These are phyloP conservation scores for Pachyseris speciosa DNA, from an alignment of 64 coral and sea anemone genomes.

Conservation along the genomic window DNA sequence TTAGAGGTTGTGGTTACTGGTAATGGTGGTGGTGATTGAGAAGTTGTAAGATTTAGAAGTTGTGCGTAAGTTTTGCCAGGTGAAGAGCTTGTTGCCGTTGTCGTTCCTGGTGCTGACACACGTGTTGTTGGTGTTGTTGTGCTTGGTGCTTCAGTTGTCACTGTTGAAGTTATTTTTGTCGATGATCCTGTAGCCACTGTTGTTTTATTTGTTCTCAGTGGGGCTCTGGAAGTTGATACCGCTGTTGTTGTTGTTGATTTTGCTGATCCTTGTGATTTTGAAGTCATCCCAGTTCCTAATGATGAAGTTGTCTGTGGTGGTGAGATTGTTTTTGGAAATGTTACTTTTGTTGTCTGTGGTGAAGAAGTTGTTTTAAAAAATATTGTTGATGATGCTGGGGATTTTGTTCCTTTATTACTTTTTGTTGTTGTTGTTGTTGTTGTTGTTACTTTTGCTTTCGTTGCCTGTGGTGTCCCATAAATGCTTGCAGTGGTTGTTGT, in stretches of 20 bases:
- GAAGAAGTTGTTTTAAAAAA: background rate
- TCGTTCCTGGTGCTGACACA: background rate
- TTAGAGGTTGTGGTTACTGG: background rate
- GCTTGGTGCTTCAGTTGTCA: background rate
- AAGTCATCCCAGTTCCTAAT: background rate
- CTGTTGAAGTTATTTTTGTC: background rate
- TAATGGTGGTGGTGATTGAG: background rate
- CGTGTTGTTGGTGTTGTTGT: slow-evolving; percentile 28
- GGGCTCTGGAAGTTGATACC: too few relatives aligned
- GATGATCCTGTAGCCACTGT: background rate
- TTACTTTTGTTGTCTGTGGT: background rate
- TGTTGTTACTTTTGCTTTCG: background rate
- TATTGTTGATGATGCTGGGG: background rate
- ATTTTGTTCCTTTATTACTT: too few relatives aligned
- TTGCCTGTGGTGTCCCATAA: too few relatives aligned
- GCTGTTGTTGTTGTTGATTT: background rate
- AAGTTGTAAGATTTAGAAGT: background rate
- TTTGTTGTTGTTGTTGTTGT: too few relatives aligned
- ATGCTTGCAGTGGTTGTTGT: background rate
- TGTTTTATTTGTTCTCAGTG: too few relatives aligned
- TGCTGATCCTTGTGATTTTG: background rate
- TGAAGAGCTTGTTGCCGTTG: background rate
- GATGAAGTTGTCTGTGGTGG: background rate
- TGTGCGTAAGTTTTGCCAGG: background rate
- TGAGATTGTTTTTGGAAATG: background rate